Conservation (phyloP, 2,888 invertebrate genomes). For the Mayetiola destructor region DNA sequence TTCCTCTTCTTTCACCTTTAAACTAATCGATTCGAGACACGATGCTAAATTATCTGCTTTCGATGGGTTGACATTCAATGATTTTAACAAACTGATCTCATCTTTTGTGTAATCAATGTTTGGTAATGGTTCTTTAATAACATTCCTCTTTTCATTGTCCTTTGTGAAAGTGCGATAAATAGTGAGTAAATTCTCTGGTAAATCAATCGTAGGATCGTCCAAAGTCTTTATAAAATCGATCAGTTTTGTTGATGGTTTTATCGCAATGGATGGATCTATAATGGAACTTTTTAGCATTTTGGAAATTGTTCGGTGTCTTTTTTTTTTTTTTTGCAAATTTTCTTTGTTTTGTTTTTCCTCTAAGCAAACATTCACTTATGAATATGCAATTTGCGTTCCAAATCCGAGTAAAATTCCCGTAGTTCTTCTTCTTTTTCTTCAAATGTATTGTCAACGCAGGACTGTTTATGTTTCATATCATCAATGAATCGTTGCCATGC, state of each 20-base stretch:
- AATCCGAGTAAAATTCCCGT: conserved; percentile 54
- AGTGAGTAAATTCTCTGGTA: conserved; percentile 41
- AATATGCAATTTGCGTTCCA: conserved; percentile 58
- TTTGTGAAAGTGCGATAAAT: conserved; percentile 23
- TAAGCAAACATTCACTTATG: too few relatives aligned
- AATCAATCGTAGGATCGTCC: conserved; percentile 34
- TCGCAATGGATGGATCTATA: conserved; percentile 45
- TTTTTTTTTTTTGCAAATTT: not conserved
- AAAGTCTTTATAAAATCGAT: conserved; percentile 37
- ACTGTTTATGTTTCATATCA: conserved; percentile 61
- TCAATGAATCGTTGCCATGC: conserved; percentile 65
- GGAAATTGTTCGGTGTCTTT: conserved; percentile 17
- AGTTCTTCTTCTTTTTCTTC: conserved; percentile 66
- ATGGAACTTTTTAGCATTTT: conserved; percentile 42
- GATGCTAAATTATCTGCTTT: not conserved
- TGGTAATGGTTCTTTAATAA: not conserved
- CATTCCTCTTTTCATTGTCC: conserved; percentile 16
- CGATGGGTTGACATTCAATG: not conserved
- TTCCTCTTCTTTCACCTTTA: not conserved
- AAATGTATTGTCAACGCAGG: conserved; percentile 61
- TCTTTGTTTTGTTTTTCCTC: conserved; percentile 20
- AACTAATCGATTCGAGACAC: not conserved
- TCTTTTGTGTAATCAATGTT: not conserved
- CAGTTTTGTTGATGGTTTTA: conserved; percentile 48
- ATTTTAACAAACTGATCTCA: not conserved